phyloP scores from a whole-genome alignment of 2,797 vertebrate species.

The Pempheris klunzingeri region DNA sequence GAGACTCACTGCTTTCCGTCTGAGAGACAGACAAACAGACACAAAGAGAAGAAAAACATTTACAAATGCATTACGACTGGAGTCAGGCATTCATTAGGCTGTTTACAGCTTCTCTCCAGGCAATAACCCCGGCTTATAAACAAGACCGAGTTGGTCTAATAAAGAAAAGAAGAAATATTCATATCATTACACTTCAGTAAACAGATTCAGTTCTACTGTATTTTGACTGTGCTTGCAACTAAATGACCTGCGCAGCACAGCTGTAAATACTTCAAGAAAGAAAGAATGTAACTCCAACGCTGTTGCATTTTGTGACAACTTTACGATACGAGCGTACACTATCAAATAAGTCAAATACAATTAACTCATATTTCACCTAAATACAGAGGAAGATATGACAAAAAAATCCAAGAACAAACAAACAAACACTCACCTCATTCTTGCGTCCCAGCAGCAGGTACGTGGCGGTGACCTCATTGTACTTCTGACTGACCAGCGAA shows the following conservation, averaged over 20 bases:
- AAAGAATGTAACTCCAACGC: too few species aligned
- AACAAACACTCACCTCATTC: conserved; percentile 84
- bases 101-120: background rate
- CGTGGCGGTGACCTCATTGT: conserved; percentile 94
- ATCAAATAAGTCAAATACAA: background rate
- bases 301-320: background rate
- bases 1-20: conserved; percentile 85
- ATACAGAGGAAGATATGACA: background rate
- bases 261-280: too few species aligned
- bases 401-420: background rate
- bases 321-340: background rate
- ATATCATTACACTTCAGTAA: background rate
- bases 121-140: background rate
- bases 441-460: conserved; percentile 95
- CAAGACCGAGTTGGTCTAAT: background rate
- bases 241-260: background rate
- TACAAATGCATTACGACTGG: background rate
- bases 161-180: too few species aligned
- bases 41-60: background rate
- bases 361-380: background rate
- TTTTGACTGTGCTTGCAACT: background rate
- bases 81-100: background rate
- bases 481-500: conserved; percentile 90
- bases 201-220: too few species aligned
- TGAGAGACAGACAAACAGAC: conserved; percentile 29